phyloP scores from a whole-genome alignment of 2,113 vertebrate genomes.

The Pheucticus melanocephalus region DNA sequence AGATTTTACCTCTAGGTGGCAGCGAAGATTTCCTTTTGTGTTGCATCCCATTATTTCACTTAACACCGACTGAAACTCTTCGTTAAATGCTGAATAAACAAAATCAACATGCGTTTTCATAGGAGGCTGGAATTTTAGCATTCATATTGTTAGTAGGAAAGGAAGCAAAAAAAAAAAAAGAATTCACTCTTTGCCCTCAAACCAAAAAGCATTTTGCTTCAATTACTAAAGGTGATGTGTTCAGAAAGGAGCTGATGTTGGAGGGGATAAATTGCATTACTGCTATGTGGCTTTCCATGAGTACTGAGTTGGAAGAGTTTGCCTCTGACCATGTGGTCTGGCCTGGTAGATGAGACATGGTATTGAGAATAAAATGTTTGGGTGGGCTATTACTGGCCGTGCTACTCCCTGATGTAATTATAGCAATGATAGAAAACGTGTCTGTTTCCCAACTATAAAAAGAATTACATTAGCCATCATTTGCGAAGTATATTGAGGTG shows the following conservation, averaged over 20 bases:
- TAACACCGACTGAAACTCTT: neutral
- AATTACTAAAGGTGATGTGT: neutral
- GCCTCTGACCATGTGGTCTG: neutral
- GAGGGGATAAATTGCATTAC: neutral
- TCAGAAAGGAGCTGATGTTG: neutral
- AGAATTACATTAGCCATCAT: neutral
- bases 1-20: conserved; percentile 63
- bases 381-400: neutral
- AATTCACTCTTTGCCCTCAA: neutral
- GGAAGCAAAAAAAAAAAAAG: neutral
- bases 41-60: neutral
- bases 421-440: neutral
- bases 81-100: neutral
- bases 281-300: neutral
- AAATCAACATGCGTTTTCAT: neutral
- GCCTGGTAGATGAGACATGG: neutral
- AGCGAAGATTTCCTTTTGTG: conserved; percentile 19
- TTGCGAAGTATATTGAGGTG: neutral
- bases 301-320: neutral
- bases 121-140: neutral
- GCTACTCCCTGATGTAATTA: neutral
- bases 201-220: neutral
- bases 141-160: neutral
- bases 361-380: neutral
- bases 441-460: neutral